phyloP scores from a whole-genome alignment of 2,113 vertebrate species.

The Synodontis membranacea region DNA sequence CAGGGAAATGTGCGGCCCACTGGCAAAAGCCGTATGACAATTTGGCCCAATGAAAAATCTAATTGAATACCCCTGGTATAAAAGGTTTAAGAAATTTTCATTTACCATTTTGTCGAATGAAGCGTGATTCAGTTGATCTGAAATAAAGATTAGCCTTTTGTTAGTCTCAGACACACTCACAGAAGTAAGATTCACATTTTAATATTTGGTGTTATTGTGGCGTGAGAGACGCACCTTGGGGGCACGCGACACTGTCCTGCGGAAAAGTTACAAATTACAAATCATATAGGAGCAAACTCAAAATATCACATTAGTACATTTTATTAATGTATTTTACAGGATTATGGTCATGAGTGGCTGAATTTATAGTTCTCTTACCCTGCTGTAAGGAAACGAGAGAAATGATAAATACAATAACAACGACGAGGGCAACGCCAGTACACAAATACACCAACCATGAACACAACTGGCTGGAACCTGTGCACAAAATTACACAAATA shows the following conservation, averaged over 20 bases:
- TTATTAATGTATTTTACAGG: background rate
- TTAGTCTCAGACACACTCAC: background rate
- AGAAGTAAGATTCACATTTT: background rate
- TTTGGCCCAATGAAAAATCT: too few species aligned
- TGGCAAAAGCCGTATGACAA: too few species aligned
- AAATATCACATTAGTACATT: background rate
- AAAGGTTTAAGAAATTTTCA: background rate
- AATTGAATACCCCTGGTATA: too few species aligned
- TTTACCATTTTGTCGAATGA: background rate
- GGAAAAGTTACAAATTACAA: background rate
- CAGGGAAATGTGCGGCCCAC: too few species aligned
- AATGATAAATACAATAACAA: background rate
- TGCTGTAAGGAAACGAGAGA: background rate
- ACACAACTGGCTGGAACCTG: background rate
- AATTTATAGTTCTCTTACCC: background rate
- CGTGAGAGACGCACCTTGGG: constrained; percentile 2
- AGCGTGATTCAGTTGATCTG: background rate
- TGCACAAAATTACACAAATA: background rate
- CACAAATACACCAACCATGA: constrained; percentile 10
- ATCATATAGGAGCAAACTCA: background rate
- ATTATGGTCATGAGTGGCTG: background rate
- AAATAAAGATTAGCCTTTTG: background rate
- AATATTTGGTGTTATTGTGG: background rate
- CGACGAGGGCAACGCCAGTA: background rate
- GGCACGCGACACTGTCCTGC: background rate